Evolutionary conservation across 2,888 invertebrate genomes (phyloP).

Genomic region (Malthinus seriepunctatus): DNA sequence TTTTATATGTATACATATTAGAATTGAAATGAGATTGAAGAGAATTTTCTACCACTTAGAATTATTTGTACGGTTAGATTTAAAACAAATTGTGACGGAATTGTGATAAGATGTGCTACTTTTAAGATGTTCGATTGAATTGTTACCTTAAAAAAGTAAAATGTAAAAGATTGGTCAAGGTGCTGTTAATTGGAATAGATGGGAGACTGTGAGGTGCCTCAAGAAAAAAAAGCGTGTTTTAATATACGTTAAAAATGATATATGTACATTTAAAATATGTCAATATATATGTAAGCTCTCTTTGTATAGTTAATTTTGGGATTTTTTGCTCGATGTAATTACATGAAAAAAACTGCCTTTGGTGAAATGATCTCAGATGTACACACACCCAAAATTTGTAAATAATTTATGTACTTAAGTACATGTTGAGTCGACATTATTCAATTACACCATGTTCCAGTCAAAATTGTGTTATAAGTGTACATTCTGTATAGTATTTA

Average conservation of each 20-base stretch:
- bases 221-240: constrained; percentile 31
- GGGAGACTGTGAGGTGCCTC: constrained; percentile 53
- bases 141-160: constrained; percentile 29
- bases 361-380: constrained; percentile 50
- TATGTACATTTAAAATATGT: constrained; percentile 31
- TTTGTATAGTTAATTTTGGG: constrained; percentile 30
- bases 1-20: constrained; percentile 25
- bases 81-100: constrained; percentile 30
- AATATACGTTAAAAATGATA: constrained; percentile 20
- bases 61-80: constrained; percentile 16
- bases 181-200: constrained; percentile 34
- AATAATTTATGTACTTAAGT: constrained; percentile 36
- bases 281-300: constrained; percentile 46
- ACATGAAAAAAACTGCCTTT: constrained; percentile 21
- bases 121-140: constrained; percentile 40
- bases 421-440: constrained; percentile 29
- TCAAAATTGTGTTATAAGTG: constrained; percentile 45
- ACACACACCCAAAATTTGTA: constrained; percentile 32
- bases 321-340: constrained; percentile 28
- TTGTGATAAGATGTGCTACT: constrained; percentile 46
- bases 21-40: constrained; percentile 12
- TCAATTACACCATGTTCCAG: constrained; percentile 30
- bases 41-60: constrained; percentile 18
- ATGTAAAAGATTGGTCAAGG: constrained; percentile 30
- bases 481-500: constrained; percentile 56